These are phyloP conservation scores for Lutraria lutraria DNA, from an alignment of 2,888 invertebrate genomes.

Conservation along the genomic window DNA sequence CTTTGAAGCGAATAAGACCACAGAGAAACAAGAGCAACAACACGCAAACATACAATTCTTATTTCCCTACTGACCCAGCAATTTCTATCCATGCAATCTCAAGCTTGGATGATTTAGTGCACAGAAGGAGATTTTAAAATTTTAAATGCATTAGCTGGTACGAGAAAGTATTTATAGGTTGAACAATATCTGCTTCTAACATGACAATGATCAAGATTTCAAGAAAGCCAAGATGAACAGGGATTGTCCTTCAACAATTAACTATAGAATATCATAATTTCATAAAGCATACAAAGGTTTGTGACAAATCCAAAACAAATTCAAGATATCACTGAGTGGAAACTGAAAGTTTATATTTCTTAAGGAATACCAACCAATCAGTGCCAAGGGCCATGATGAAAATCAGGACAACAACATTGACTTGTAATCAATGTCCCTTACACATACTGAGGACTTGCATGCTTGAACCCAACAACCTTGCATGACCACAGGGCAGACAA, in stretches of 20 bases:
- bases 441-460: not conserved
- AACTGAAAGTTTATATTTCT: too few species aligned
- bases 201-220: not conserved
- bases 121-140: not conserved
- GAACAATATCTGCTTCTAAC: not conserved
- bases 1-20: not conserved
- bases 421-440: too few species aligned
- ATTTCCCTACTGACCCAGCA: not conserved
- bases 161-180: not conserved
- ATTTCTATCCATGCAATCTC: constrained; percentile 8
- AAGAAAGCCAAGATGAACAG: not conserved
- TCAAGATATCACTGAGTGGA: too few species aligned
- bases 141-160: not conserved
- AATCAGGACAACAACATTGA: not conserved
- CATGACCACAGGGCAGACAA: constrained; percentile 14
- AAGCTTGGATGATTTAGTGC: not conserved
- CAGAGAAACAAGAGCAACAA: not conserved
- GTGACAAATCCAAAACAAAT: too few species aligned
- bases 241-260: too few species aligned
- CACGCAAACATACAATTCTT: constrained; percentile 11
- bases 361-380: not conserved
- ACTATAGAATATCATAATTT: too few species aligned
- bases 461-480: not conserved
- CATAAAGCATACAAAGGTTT: too few species aligned
- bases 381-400: not conserved